Conservation (phyloP, 1,140 invertebrate species). For the Drosophila lacertosa region DNA sequence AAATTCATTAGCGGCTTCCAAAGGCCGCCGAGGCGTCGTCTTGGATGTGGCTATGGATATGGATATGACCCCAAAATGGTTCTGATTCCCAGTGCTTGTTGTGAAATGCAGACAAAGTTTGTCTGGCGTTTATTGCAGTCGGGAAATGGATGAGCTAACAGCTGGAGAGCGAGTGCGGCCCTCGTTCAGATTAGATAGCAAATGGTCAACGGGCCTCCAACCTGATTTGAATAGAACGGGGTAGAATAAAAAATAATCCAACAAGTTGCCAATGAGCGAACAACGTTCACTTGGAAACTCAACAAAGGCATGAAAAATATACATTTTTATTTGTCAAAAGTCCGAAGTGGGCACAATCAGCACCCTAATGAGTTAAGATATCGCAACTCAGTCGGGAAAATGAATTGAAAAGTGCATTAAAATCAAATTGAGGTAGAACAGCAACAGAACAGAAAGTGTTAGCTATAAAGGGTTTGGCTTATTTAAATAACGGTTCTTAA, state of each 20-base stretch:
- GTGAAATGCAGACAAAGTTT: constrained; percentile 47
- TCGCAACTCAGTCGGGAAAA: constrained; percentile 4
- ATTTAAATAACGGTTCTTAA: constrained; percentile 22
- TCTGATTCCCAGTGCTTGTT: constrained; percentile 23
- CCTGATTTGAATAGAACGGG: constrained; percentile 14
- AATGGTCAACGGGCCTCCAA: constrained; percentile 43
- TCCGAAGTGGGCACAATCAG: constrained; percentile 25
- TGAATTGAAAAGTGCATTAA: constrained; percentile 19
- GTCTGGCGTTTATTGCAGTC: constrained; percentile 68
- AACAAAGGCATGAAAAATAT: constrained; percentile 24
- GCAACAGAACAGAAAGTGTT: constrained; percentile 49
- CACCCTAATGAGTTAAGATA: constrained; percentile 41
- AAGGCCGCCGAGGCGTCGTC: constrained; percentile 51
- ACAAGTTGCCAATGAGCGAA: constrained; percentile 42
- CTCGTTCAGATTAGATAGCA: constrained; percentile 74
- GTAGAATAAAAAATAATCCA: constrained; percentile 6
- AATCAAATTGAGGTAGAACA: constrained; percentile 6
- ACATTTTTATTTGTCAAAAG: constrained; percentile 33
- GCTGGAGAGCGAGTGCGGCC: constrained; percentile 75
- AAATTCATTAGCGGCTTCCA: constrained; percentile 76
- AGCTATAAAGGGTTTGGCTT: constrained; percentile 8
- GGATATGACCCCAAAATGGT: constrained; percentile 27
- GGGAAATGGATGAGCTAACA: constrained; percentile 78
- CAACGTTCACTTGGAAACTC: constrained; percentile 5
- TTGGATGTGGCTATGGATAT: constrained; percentile 37